Base-by-base conservation (phyloP, 2,113 vertebrate genomes). In the Rhineura floridana region DNA sequence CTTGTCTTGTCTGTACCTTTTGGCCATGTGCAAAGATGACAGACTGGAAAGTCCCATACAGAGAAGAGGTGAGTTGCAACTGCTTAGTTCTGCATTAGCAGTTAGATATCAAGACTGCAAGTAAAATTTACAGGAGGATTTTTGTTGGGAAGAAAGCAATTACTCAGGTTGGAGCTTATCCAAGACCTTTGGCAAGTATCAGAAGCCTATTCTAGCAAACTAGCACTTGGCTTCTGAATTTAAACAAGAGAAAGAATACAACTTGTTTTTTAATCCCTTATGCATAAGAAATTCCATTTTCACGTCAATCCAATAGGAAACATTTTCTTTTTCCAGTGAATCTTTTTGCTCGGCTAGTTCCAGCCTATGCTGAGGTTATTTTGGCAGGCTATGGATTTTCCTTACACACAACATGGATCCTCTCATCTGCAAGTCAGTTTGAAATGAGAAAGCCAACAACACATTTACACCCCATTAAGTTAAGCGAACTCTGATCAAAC, bases 301-400 rank as follows among this genome's bases (percentile, higher is more conserved):
- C 0, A 8, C 0, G 0, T 3, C 28, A 12, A 36, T 75, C 85
- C 70, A 79, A 0, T 69, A 36, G 10, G 8, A 88, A 83, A 88
- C 33, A 21, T 83, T 70, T 65, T 70, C 0, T 83, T 84, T 12
- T 67, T 85, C 44, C 4, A 33, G 2, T 33, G 23, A 84, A 62
- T 2, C 59, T 63, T 72, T 70, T 89, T 88, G 36, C 62, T 87
- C 85, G 84, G 69, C 77, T 85, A 46, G 3, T 89, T 87, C 65
- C 52, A 42, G 69, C 17, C 81, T 73, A 67, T 88, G 25, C 63
- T 92, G n/a, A 82, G 52, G 78, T 91, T 84, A 89, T 90, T 92
- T 92, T 91, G 90, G 77, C n/a, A 83, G 6, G 21, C 36, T 87
- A 33, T 86, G 89, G 90, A 76, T 90, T 84, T 94, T 91, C 85